Base-by-base conservation (phyloP, 2,888 invertebrate genomes). In the Pollenia griseotomentosa region DNA sequence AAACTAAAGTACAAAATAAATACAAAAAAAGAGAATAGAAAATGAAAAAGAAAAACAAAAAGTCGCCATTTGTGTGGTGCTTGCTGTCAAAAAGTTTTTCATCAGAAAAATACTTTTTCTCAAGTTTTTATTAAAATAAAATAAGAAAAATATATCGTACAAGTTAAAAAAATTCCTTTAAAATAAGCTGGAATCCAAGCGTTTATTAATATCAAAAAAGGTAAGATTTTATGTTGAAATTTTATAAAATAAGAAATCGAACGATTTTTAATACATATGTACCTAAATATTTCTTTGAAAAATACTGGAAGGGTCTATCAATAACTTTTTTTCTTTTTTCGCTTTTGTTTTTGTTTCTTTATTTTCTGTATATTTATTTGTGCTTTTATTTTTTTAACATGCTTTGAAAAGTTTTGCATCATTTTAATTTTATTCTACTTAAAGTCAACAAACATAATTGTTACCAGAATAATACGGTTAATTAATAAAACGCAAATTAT, bases 31-130 rank as follows among this genome's bases (percentile, higher is more conserved):
- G 3, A 33, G 42, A 48, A 79, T 51, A 19, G 44, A 14, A 53
- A 59, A 80, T 66, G 55, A 53, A 63, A 16, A 66, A 57, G 12
- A 63, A 70, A 51, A 61, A 10, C 40, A 63, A 63, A 75, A 57
- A 75, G 75, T 83, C 63, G 79, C 68, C 75, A 83, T 83, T 79
- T 80, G 19, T 70, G 68, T 80, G 55, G 80, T 77, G 75, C 57
- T 86, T 77, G 75, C 57, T 86, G 79, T 71, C 74, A 74, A 79
- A 74, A 79, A 68, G 14, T 71, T 74, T 23, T 77, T 53, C 19
- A 70, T 63, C 16, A 42, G 12, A 68, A 51, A 75, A 82, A 74
- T 46, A 77, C 46, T 77, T 81, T 33, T 85, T 61, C 33, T 11
- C 11, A 48, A 61, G 63, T 42, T 63, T 68, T 75, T 44, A 68